Evolutionary conservation across 1,140 invertebrate species (phyloP).

Genomic region (Microplitis demolitor): DNA sequence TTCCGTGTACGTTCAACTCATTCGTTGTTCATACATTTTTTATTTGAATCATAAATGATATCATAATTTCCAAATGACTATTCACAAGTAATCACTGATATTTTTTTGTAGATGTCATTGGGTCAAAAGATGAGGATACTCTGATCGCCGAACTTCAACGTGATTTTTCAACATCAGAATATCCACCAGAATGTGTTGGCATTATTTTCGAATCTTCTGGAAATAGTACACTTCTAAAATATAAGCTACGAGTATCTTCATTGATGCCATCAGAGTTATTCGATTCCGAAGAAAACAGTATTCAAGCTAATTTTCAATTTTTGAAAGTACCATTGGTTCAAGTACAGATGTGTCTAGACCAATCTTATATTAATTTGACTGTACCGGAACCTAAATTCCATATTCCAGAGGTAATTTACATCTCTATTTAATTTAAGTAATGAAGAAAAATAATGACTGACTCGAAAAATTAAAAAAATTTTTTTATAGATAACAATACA

Average conservation of each 20-base stretch:
- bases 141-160: conserved; percentile 43
- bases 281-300: conserved; percentile 26
- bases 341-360: conserved; percentile 51
- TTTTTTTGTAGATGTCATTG: conserved; percentile 37
- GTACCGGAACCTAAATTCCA: conserved; percentile 13
- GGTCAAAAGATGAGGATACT: conserved; percentile 45
- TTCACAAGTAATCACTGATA: conserved; percentile 8
- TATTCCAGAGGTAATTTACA: background rate
- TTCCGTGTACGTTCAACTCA: too few relatives aligned
- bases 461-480: background rate
- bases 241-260: conserved; percentile 44
- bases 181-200: conserved; percentile 31
- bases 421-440: background rate
- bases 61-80: too few relatives aligned
- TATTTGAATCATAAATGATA: too few relatives aligned
- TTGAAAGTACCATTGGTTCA: conserved; percentile 39
- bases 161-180: conserved; percentile 28
- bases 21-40: too few relatives aligned
- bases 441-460: too few relatives aligned
- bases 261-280: conserved; percentile 44
- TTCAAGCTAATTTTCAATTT: conserved; percentile 26
- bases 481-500: conserved; percentile 49
- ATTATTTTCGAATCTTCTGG: conserved; percentile 46
- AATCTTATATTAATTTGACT: conserved; percentile 42
- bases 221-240: conserved; percentile 39